Conservation (phyloP, 2,797 vertebrate species). For the Anabas testudineus region DNA sequence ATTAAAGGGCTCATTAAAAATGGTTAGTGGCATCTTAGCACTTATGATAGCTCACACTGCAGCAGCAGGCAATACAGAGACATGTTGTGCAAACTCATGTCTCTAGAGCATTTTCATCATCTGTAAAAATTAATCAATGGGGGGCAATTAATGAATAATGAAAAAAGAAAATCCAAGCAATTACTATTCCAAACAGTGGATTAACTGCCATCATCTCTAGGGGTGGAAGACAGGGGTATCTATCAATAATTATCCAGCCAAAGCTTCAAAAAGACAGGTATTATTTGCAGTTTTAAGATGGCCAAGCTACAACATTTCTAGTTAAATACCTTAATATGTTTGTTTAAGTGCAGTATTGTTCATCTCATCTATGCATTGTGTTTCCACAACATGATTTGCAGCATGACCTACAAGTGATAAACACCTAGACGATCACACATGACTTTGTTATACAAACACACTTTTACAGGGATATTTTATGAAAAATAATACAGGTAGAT, state of each 20-base stretch:
- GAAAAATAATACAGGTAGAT: neutral
- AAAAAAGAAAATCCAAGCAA: conserved; percentile 58
- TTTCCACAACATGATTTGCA: neutral
- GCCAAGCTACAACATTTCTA: neutral
- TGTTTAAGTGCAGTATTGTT: neutral
- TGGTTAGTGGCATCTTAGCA: conserved; percentile 11
- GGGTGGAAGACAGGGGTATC: conserved; percentile 42
- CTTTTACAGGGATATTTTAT: neutral
- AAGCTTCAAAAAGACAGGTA: neutral
- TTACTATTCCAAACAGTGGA: conserved; percentile 72
- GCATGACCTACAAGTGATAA: neutral
- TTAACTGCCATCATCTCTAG: conserved; percentile 52
- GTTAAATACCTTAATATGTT: neutral
- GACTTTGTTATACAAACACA: neutral
- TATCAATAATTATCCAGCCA: conserved; percentile 50
- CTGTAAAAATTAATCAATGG: conserved; percentile 73
- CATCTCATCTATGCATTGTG: neutral
- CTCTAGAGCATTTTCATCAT: conserved; percentile 65
- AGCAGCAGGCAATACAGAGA: conserved; percentile 25
- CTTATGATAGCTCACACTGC: conserved; percentile 16
- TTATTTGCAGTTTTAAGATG: conserved; percentile 1
- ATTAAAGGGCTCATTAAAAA: conserved; percentile 42
- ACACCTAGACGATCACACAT: neutral
- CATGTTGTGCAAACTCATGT: conserved; percentile 8
- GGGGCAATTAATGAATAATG: conserved; percentile 67